Evolutionary conservation across 2,888 invertebrate genomes (phyloP).

Genomic region (Polyommatus iphigenia): DNA sequence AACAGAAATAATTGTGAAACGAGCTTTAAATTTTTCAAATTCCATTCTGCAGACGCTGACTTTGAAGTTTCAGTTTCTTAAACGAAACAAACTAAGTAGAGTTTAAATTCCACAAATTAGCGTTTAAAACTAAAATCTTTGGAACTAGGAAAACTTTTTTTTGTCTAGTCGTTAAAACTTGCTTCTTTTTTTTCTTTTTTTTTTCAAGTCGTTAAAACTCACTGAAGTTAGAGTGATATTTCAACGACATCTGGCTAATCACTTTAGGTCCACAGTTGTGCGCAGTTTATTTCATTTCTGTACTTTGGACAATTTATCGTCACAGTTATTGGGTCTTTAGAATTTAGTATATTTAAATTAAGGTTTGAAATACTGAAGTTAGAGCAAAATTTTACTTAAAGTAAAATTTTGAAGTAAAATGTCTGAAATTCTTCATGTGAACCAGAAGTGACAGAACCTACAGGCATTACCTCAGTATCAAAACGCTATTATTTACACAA

Average conservation of each 20-base stretch:
- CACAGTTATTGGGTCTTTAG: background rate
- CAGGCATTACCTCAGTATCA: too few relatives aligned
- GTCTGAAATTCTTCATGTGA: background rate
- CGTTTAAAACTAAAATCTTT: background rate
- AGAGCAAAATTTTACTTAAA: too few relatives aligned
- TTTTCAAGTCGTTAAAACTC: background rate
- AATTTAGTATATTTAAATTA: background rate
- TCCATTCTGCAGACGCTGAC: background rate
- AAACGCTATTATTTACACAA: too few relatives aligned
- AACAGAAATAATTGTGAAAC: too few relatives aligned
- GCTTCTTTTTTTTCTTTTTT: background rate
- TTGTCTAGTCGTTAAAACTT: background rate
- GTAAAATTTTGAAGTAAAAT: too few relatives aligned
- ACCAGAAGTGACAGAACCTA: too few relatives aligned
- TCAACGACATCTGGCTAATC: conserved; percentile 5
- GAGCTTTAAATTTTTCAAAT: background rate
- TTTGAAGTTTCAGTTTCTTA: background rate
- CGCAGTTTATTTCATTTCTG: background rate
- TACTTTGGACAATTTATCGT: background rate
- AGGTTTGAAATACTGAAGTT: background rate
- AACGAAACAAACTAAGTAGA: background rate
- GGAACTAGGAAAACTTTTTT: background rate
- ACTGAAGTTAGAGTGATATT: background rate
- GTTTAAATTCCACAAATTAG: background rate
- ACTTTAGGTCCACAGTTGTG: conserved; percentile 5